Evolutionary conservation across 2,113 vertebrate species (phyloP), one percentile per base, ranked within the genome.

Genomic region (Psettodes erumei): DNA sequence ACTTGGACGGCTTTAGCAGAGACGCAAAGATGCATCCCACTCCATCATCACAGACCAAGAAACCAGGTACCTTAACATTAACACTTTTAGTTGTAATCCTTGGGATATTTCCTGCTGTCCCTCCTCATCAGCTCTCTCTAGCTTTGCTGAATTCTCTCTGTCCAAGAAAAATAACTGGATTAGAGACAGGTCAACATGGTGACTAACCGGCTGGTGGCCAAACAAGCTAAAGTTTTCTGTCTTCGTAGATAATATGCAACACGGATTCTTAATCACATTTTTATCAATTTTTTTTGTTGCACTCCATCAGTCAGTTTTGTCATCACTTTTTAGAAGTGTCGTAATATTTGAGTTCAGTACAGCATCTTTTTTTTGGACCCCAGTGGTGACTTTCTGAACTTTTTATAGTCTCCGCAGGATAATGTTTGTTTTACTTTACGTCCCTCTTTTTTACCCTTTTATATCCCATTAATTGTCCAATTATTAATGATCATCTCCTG

Each of bases 1-100:
- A 99, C 82, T 91, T 99, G 81, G 98, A 98, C 81, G 98, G 98
- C 15, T 99, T 99, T 93, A 99, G 97, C 92, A 94, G 98, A 93
- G 97, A 99, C 62, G 97, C 98, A 35, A 99, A 97, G 92, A 96
- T 99, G 96, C 97, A 99, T 78, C 98, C 97, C 21, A 95, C 96
- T 61, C 96, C 96, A 51, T 95, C 95, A 54, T 93, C 97, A 0
- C 98, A 98, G 87, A 93, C 95, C 16, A 98, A 97, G 89, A 98
- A 98, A 86, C 81, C 95, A 97, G 97, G 98, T 98, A 96, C 37
- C 85, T 63, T 28, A 19, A 75, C 33, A n/a, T 5, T 25, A 45
- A 6, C 6, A 11, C 53, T 32, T 65, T 48, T 9, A 48, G 6
- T 47, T 50, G 7, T 38, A 42, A 48, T 75, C 21, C 1, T 15